Conservation (phyloP, 2,888 invertebrate species). For the Augiades crinisus region DNA sequence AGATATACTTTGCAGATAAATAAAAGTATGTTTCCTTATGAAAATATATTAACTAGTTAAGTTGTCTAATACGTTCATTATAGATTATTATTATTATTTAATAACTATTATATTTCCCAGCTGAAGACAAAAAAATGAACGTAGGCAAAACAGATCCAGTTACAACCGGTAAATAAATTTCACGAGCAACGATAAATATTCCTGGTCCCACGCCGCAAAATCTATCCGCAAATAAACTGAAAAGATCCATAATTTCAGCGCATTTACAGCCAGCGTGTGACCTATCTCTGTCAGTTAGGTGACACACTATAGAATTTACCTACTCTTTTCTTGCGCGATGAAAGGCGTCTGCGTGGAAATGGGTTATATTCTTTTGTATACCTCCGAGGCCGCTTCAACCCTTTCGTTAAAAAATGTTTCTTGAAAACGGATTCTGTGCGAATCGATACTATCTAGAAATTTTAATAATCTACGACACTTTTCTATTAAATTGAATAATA, state of each 20-base stretch:
- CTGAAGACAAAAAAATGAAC: no score
- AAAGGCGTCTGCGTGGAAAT: slow-evolving; percentile 11
- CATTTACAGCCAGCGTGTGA: slow-evolving; percentile 1
- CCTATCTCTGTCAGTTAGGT: slow-evolving; percentile 3
- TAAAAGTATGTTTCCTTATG: no score
- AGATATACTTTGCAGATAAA: no score
- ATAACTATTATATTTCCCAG: no score
- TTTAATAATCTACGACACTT: background rate
- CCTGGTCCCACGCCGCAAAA: background rate
- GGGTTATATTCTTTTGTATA: slow-evolving; percentile 8
- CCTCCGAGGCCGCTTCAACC: slow-evolving; percentile 4
- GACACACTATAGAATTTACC: slow-evolving; percentile 6
- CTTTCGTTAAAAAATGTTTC: slow-evolving; percentile 5
- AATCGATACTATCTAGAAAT: background rate
- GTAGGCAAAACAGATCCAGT: slow-evolving; percentile 1
- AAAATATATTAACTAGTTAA: no score
- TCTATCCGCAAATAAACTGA: background rate
- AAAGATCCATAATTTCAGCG: slow-evolving; percentile 2
- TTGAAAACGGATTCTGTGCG: background rate
- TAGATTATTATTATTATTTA: no score
- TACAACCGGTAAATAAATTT: slow-evolving; percentile 1
- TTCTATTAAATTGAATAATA: background rate
- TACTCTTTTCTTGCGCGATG: slow-evolving; percentile 12
- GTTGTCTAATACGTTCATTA: no score
- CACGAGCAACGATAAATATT: slow-evolving; percentile 2